Percentiles rank a stretch among this genome's conserved stretches.
phyloP scores from a whole-genome alignment of 2,888 invertebrate genomes.

The Euclidia mi region DNA sequence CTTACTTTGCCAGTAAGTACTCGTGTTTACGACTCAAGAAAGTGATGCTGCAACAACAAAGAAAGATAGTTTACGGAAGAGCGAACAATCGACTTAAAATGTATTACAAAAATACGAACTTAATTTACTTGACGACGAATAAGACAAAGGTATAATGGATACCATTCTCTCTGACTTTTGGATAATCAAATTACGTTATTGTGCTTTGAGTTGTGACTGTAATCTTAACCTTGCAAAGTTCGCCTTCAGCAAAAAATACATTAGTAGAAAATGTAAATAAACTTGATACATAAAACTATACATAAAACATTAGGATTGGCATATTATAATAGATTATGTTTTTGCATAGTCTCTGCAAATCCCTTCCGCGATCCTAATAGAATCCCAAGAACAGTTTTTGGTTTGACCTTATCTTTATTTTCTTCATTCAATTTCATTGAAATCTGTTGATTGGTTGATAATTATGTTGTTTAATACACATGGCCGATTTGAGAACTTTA shows the following conservation, averaged over 20 bases:
- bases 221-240: conserved; percentile 58
- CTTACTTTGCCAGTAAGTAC: conserved; percentile 47
- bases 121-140: conserved; percentile 31
- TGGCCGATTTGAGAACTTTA: too few species aligned
- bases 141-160: conserved; percentile 40
- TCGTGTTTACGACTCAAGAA: conserved; percentile 53
- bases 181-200: conserved; percentile 68
- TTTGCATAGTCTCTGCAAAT: background rate
- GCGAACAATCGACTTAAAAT: conserved; percentile 56
- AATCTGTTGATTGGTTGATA: too few species aligned
- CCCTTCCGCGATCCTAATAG: conserved; percentile 9
- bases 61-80: conserved; percentile 71
- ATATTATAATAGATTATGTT: conserved; percentile 1
- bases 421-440: too few species aligned
- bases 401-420: too few species aligned
- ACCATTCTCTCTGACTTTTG: conserved; percentile 50
- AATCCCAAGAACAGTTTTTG: conserved; percentile 2
- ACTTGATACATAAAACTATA: conserved; percentile 4
- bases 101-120: conserved; percentile 46
- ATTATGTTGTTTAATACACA: too few species aligned
- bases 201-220: conserved; percentile 57
- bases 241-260: conserved; percentile 33
- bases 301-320: background rate
- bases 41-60: conserved; percentile 69
- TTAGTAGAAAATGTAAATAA: conserved; percentile 15